These are phyloP conservation scores for Aulostomus chinensis DNA, from an alignment of 2,797 vertebrate genomes.

Conservation along the genomic window DNA sequence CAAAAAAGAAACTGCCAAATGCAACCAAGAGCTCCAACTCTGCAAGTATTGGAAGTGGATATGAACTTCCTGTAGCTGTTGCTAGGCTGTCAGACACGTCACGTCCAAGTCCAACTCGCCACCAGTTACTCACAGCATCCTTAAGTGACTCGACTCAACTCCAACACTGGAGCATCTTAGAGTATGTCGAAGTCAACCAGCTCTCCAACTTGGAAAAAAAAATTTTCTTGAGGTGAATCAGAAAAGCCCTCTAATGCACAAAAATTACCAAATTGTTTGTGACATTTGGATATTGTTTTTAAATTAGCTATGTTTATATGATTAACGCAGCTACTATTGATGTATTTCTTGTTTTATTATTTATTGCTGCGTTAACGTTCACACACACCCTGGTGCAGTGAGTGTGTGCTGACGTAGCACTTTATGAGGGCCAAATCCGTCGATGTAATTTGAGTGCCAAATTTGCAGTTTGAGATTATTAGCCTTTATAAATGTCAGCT, in stretches of 20 bases:
- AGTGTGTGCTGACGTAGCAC: conserved; percentile 12
- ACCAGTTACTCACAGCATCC: no score
- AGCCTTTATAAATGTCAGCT: background rate
- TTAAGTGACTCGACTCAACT: no score
- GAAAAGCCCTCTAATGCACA: no score
- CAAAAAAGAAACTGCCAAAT: conserved; percentile 9
- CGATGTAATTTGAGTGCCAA: background rate
- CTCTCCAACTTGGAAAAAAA: no score
- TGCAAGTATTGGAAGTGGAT: background rate
- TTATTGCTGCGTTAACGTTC: conserved; percentile 11
- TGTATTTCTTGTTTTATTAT: conserved; percentile 2
- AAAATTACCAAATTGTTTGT: no score
- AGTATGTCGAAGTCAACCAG: no score
- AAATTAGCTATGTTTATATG: no score
- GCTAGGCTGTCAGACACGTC: background rate
- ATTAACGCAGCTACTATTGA: no score
- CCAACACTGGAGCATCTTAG: no score
- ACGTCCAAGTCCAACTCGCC: background rate
- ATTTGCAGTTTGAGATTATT: conserved; percentile 13
- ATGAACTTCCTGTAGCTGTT: background rate
- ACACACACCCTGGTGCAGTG: background rate
- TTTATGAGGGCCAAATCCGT: conserved; percentile 8
- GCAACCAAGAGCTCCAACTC: conserved; percentile 6
- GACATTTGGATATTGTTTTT: no score
- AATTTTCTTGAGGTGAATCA: no score